Conservation (phyloP, 2,113 vertebrate species). For the Turdus rufiventris region DNA sequence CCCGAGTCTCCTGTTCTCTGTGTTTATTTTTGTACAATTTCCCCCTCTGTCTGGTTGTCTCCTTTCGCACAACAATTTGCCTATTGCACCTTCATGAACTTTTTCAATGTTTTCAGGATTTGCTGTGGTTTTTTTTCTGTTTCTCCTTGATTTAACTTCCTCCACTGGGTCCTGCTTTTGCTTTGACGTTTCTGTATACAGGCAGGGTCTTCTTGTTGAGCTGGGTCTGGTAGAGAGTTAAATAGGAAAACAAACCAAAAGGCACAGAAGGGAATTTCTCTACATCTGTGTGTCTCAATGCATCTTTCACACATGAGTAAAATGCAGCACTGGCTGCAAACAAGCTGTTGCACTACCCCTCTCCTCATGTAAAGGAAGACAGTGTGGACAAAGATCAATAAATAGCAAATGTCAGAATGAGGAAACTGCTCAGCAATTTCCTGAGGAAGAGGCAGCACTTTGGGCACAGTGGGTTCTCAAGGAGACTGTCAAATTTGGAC, state of each 20-base stretch:
- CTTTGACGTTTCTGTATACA: neutral
- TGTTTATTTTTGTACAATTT: neutral
- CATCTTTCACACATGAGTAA: neutral
- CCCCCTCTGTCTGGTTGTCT: neutral
- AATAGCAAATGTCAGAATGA: neutral
- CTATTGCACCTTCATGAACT: neutral
- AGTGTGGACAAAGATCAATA: neutral
- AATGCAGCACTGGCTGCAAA: neutral
- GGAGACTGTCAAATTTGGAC: neutral
- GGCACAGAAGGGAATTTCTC: neutral
- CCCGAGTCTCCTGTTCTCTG: neutral
- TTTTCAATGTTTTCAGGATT: neutral
- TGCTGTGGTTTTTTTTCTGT: neutral
- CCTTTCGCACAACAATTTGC: neutral
- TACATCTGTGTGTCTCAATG: neutral
- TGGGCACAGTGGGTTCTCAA: neutral
- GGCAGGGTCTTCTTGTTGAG: neutral
- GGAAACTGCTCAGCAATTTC: neutral
- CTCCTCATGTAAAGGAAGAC: neutral
- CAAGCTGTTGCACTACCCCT: neutral
- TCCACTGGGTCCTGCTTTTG: neutral
- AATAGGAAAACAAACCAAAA: neutral
- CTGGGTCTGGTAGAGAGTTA: neutral
- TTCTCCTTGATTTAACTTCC: neutral
- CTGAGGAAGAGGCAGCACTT: neutral